Conservation (phyloP, 1,140 invertebrate species). For the Pseudomyrmex pallidus region DNA sequence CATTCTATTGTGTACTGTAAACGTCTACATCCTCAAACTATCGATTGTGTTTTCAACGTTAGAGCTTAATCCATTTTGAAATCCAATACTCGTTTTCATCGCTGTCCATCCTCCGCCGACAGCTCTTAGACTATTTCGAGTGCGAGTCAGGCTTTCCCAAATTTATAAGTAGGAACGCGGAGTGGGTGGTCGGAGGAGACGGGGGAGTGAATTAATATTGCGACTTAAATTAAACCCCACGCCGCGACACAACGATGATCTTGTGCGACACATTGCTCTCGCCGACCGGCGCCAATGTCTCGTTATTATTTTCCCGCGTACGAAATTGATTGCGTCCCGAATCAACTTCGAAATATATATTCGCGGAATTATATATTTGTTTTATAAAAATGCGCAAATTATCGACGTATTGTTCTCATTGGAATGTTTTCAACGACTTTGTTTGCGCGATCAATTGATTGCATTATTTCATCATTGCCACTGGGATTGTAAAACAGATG, state of each 20-base stretch:
- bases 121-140: conserved; percentile 82
- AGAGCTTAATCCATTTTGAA: conserved; percentile 72
- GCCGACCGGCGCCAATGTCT: not conserved
- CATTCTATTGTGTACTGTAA: conserved; percentile 21
- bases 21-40: not conserved
- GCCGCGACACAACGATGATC: conserved; percentile 52
- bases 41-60: conserved; percentile 19
- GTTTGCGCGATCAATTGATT: not conserved
- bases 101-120: conserved; percentile 50
- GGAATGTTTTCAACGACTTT: not conserved
- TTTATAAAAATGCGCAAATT: too few species aligned
- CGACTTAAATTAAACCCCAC: conserved; percentile 77
- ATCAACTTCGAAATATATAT: not conserved
- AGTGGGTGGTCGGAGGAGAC: conserved; percentile 64
- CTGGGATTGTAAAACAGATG: not conserved
- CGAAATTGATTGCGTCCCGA: not conserved
- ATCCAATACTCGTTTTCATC: conserved; percentile 75
- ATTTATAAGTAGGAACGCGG: conserved; percentile 80
- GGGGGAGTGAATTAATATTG: conserved; percentile 78
- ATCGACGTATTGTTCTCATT: not conserved
- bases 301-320: conserved; percentile 3
- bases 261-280: conserved; percentile 42
- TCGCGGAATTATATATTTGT: too few species aligned
- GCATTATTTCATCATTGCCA: not conserved
- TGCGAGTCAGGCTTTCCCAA: conserved; percentile 80